Conservation (phyloP, 2,113 vertebrate species). For the Epinephelus moara region DNA sequence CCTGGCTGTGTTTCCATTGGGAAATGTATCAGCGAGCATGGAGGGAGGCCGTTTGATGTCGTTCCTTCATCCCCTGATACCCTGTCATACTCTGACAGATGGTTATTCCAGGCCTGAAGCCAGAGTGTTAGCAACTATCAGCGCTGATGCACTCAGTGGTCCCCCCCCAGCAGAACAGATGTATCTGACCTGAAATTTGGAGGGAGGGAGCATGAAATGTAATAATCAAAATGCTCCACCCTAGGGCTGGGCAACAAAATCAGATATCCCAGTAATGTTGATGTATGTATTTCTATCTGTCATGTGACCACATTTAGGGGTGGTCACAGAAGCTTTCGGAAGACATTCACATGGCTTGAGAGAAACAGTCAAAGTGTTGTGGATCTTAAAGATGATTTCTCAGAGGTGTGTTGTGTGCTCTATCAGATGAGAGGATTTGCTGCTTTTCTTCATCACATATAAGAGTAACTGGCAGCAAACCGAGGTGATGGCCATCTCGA, state of each 20-base stretch:
- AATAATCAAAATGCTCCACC: slow-evolving; percentile 10
- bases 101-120: slow-evolving; percentile 48
- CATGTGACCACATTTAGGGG: neutral
- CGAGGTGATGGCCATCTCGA: too few relatives aligned
- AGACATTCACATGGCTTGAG: neutral
- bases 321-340: neutral
- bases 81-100: slow-evolving; percentile 37
- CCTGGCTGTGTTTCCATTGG: slow-evolving; percentile 44
- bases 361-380: neutral
- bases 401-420: neutral
- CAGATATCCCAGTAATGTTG: neutral
- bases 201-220: neutral
- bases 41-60: slow-evolving; percentile 48
- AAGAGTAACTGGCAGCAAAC: too few relatives aligned
- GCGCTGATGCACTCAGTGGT: neutral
- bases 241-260: neutral
- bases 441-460: too few relatives aligned
- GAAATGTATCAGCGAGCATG: slow-evolving; percentile 15
- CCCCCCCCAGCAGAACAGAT: neutral
- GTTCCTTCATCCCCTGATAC: slow-evolving; percentile 9
- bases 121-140: slow-evolving; percentile 24
- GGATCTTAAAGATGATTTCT: too few relatives aligned
- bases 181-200: slow-evolving; percentile 3
- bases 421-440: too few relatives aligned
- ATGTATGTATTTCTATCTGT: neutral